Conservation (phyloP, 92 coral and sea anemone genomes). For the Zoanthus solanderi region DNA sequence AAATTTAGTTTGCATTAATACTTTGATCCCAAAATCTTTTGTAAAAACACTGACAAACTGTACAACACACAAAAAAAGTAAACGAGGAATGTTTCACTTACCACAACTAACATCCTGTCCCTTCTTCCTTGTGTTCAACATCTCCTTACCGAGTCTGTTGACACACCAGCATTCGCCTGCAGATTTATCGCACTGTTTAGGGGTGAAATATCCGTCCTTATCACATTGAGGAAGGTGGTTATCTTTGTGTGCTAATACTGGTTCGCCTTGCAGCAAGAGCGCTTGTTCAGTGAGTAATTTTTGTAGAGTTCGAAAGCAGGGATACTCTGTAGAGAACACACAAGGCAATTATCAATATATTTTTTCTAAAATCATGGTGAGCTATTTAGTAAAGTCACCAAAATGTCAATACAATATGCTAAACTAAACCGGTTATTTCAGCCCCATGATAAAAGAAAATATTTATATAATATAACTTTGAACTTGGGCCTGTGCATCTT, state of each 20-base stretch:
- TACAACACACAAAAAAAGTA: no score
- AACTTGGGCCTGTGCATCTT: no score
- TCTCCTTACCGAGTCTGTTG: slow-evolving; percentile 19
- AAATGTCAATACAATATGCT: no score
- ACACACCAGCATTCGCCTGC: slow-evolving; percentile 33
- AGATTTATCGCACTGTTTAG: slow-evolving; percentile 33
- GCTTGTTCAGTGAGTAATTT: background rate
- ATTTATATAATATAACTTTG: no score
- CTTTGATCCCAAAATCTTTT: no score
- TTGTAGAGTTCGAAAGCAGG: slow-evolving; percentile 26
- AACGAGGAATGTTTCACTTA: background rate
- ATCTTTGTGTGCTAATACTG: background rate
- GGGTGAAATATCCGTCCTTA: slow-evolving; percentile 12
- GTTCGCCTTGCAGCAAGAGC: slow-evolving; percentile 37
- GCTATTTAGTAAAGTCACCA: no score
- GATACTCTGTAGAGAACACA: slow-evolving; percentile 4
- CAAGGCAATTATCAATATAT: background rate
- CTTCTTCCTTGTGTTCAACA: slow-evolving; percentile 14
- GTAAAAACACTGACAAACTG: no score
- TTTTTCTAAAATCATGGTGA: no score
- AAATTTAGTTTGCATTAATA: no score
- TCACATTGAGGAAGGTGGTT: slow-evolving; percentile 13
- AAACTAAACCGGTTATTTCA: no score
- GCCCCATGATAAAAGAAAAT: no score
- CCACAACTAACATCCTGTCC: background rate